Evolutionary conservation across 1,140 invertebrate species (phyloP), one percentile per base, ranked within the genome.

Genomic region (Littorina saxatilis): DNA sequence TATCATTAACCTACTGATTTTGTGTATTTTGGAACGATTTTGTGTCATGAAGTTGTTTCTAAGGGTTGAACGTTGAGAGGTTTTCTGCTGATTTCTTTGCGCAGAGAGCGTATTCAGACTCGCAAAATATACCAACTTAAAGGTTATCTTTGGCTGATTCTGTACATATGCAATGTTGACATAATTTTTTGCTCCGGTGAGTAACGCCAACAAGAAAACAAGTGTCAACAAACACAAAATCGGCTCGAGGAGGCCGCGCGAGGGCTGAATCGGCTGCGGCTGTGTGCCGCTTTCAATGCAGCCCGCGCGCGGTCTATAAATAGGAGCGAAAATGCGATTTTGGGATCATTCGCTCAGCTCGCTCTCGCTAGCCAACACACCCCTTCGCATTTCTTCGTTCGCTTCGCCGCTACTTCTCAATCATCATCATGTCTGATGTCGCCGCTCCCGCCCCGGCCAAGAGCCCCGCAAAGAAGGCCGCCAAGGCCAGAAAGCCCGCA

Each of bases 401-500:
- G 1, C 37, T 47, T 2, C 32, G n/a, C 13, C 78, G 27, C 37
- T 68, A 47, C n/a, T 32, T 17, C 2, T 9, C 5, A 23, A 27
- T 20, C 35, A 20, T 37, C 63, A 68, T 47, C 27, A 81, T 81
- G 79, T 52, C 66, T 73, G 63, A 80, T 37, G 82, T 85, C 47
- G 82, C 82, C 63, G 74, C 83, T 20, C 80, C 85, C 50, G 37
- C 86, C 29, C 32, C 79, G 35, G 32, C 84, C 13, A 77, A 68
- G 23, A 52, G 75, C 7, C 68, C 86, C n/a, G 61, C 81, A 1
- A 89, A 88, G 80, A 68, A 68, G 40, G 77, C 76, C 5, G 87
- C 88, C 84, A 88, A 85, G 79, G 83, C 86, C n/a, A 90, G 87
- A 73, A 88, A 89, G 83, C 85, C 86, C 15, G 85, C 86, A n/a